Percentiles rank a stretch among this genome's conserved stretches.
Evolutionary conservation across 1,140 invertebrate genomes (phyloP).

Genomic region (Ptiloglossa arizonensis): DNA sequence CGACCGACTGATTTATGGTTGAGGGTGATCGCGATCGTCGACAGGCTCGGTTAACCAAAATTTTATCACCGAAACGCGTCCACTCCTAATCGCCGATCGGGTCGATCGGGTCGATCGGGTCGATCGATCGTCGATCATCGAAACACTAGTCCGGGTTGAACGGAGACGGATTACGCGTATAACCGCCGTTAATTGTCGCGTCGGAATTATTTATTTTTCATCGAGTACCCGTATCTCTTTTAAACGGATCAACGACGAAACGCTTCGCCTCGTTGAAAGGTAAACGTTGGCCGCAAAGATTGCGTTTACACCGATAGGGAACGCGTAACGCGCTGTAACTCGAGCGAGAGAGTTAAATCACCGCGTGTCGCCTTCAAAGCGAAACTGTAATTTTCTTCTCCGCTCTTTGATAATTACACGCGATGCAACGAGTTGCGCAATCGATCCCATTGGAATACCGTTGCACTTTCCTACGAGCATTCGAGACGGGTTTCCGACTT

Average conservation of each 20-base stretch:
- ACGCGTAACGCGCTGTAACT: slow-evolving; percentile 18
- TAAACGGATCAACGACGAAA: no score
- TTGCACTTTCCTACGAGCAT: neutral
- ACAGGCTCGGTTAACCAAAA: neutral
- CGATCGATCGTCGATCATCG: slow-evolving; percentile 5
- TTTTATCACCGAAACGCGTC: neutral
- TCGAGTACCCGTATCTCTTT: neutral
- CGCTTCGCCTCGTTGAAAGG: no score
- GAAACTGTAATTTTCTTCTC: slow-evolving; percentile 29
- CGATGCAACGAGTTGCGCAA: slow-evolving; percentile 40
- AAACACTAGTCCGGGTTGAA: slow-evolving; percentile 9
- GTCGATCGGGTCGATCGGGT: slow-evolving; percentile 8
- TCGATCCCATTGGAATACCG: slow-evolving; percentile 4
- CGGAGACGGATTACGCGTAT: slow-evolving; percentile 42
- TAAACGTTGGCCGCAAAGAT: no score
- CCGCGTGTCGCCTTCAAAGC: neutral
- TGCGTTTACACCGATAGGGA: slow-evolving; percentile 37
- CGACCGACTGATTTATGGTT: slow-evolving; percentile 52
- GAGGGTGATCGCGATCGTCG: slow-evolving; percentile 44
- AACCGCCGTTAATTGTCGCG: slow-evolving; percentile 29
- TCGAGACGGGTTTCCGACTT: neutral
- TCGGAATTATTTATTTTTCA: slow-evolving; percentile 13
- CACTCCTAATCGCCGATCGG: slow-evolving; percentile 1
- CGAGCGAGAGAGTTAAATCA: slow-evolving; percentile 36
- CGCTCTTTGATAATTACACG: slow-evolving; percentile 42